Conservation (phyloP, 1,140 invertebrate species). For the Homarus americanus region DNA sequence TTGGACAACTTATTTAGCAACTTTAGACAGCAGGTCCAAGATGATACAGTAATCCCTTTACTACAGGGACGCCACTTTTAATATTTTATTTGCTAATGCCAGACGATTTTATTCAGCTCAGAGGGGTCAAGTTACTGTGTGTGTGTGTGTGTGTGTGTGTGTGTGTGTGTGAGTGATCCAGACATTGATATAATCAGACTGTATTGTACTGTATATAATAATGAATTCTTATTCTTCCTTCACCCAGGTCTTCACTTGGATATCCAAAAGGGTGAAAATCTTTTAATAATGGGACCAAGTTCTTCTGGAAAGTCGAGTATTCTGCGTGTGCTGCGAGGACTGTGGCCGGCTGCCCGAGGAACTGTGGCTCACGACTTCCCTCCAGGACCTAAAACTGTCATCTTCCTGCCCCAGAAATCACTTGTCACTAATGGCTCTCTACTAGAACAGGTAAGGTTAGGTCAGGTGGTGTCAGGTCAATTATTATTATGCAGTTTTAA, state of each 20-base stretch:
- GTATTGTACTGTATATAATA: no score
- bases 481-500: not conserved
- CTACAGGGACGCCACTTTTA: no score
- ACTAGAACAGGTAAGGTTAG: slow-evolving; percentile 80
- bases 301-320: slow-evolving; percentile 83
- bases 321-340: slow-evolving; percentile 81
- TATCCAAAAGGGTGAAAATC: slow-evolving; percentile 78
- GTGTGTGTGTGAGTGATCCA: no score
- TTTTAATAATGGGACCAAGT: slow-evolving; percentile 82
- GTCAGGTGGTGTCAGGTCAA: not conserved
- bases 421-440: slow-evolving; percentile 82
- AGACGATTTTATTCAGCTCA: no score
- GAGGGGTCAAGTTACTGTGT: no score
- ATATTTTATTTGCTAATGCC: no score
- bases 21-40: no score
- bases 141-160: no score
- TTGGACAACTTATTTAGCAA: no score
- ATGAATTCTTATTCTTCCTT: no score
- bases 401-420: slow-evolving; percentile 83
- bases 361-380: slow-evolving; percentile 77
- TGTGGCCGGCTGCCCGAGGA: slow-evolving; percentile 80
- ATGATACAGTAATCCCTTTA: no score
- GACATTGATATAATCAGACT: no score
- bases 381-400: slow-evolving; percentile 77
- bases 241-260: slow-evolving; percentile 80